Evolutionary conservation across 2,113 vertebrate genomes (phyloP), one percentile per base, ranked within the genome.

Genomic region (Corythaeola cristata): DNA sequence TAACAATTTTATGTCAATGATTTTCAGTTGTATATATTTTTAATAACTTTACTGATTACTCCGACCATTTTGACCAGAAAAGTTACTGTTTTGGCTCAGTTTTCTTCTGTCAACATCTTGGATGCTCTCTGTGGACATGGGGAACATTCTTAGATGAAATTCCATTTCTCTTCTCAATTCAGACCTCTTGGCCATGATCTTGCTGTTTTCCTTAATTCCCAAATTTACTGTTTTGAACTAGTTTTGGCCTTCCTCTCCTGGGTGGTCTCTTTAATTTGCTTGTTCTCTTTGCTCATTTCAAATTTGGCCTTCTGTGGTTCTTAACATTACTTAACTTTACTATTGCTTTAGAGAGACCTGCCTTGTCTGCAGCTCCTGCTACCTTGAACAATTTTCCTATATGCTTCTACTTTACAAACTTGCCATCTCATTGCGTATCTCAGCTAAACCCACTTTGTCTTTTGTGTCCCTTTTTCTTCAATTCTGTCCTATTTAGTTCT

Each of bases 281-380:
- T 77, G 22, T 10, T 81, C 32, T 91, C 47, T 30, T 86, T 75
- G 33, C 69, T 89, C 12, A 16, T 88, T 63, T 87, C 64, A 78
- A 80, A 95, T 87, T 88, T 85, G 90, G 66, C 92, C 69, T 69
- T 93, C 32, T 85, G 12, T 91, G 69, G 49, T 88, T 87, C 35
- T 90, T 92, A 84, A 58, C 7, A 17, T 89, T 72, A 62, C 59
- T 49, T 86, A 58, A 75, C 18, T 84, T 52, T 71, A 3, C 35
- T 94, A 3, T 77, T 93, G 74, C 80, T 82, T 80, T 79, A 87
- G 71, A 92, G 86, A 97, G 89, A 97, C 96, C 92, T 96, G 88
- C 92, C 92, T 93, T 96, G 94, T 97, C 92, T 96, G 95, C 90
- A 92, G 92, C 74, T 93, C 53, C 74, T 95, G 74, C 87, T 88